Evolutionary conservation across 2,113 vertebrate genomes (phyloP), one percentile per base, ranked within the genome.

Genomic region (Seriola rivoliana): DNA sequence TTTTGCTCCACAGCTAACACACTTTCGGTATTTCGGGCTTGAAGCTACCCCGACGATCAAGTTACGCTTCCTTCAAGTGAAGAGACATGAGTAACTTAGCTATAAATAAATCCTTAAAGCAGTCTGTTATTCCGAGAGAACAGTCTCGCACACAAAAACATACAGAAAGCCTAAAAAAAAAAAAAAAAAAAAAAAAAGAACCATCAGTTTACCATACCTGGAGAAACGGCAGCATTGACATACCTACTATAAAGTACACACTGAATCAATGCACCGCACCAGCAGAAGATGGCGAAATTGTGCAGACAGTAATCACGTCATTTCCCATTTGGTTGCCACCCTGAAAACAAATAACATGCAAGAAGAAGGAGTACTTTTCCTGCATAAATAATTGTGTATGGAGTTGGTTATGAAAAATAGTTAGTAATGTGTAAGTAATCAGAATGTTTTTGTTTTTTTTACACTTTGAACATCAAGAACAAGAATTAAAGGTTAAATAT

Each of bases 141-240:
- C 1, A 12, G 25, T 13, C 21, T 11, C 1, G 12, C 8, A 32
- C 5, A 36, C 23, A 29, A 29, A 71, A 19, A 34, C 17, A 74
- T 0, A 4, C 34, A 29, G 0, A 34, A 19, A 19, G 38, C 38
- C 8, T 25, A 25, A 25, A 25, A 25, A 25, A 29, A 29, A 29
- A 29, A 29, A 29, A 29, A 29, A 29, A 29, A 29, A 29, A 8
- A 38, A 64, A 48, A 48, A 57, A 64, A 58, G 5, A 63, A 50
- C 9, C 2, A 21, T 44, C 13, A 32, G 62, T 57, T 40, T 59
- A 38, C 4, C 52, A 19, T 86, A 88, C 84, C 88, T 88, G 70
- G 4, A 40, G 54, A 8, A 23, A 36, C n/a, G 54, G 13, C 21
- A 1, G 12, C 54, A 42, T 12, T 59, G 44, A 36, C 17, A 29